Conservation (phyloP, 2,113 vertebrate species). For the Eclectus roratus region DNA sequence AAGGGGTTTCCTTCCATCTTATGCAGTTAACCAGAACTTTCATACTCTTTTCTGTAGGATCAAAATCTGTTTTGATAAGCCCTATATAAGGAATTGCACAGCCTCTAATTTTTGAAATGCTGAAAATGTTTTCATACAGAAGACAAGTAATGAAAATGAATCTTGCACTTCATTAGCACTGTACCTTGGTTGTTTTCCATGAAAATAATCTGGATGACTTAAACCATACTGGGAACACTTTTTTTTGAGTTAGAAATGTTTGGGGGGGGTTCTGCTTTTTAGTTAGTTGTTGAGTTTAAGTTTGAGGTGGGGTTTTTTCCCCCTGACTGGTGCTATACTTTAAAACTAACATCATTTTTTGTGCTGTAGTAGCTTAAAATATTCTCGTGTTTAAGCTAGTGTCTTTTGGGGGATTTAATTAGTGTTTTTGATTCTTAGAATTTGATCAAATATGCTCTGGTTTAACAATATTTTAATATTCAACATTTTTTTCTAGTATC, state of each 20-base stretch:
- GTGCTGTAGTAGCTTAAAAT: neutral
- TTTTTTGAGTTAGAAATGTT: neutral
- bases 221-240: neutral
- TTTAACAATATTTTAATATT: neutral
- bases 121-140: too few species aligned
- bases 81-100: too few species aligned
- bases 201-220: too few species aligned
- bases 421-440: neutral
- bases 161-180: too few species aligned
- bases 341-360: neutral
- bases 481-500: neutral
- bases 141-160: neutral
- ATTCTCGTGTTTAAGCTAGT: neutral
- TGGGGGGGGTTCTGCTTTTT: neutral
- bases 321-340: neutral
- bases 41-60: too few species aligned
- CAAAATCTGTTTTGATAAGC: too few species aligned
- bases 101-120: too few species aligned
- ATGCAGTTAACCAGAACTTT: too few species aligned
- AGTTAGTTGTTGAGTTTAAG: neutral
- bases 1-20: too few species aligned
- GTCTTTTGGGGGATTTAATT: neutral
- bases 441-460: neutral
- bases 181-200: too few species aligned
- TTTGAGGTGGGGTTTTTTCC: neutral